These are phyloP conservation scores for Poeciliopsis gracilis DNA, from an alignment of 2,797 vertebrate genomes.

Conservation along the genomic window DNA sequence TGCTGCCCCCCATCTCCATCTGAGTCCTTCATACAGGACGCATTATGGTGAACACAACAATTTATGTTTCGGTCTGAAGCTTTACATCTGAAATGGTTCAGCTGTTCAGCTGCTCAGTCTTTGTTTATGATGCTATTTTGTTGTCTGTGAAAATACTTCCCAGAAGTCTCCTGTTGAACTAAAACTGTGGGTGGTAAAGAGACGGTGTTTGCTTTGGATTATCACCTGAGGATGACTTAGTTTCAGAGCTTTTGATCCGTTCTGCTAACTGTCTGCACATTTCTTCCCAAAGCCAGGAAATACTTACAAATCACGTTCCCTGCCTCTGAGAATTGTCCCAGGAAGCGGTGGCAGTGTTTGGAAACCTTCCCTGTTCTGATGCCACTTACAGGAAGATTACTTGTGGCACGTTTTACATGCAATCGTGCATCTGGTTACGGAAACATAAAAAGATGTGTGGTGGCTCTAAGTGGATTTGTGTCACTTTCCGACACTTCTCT, in stretches of 20 bases:
- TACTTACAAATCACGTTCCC: conserved; percentile 27
- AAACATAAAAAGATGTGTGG: conserved; percentile 39
- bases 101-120: not conserved
- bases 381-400: conserved; percentile 42
- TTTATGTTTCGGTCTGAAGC: not conserved
- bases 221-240: conserved; percentile 19
- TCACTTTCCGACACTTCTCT: conserved; percentile 35
- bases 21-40: not conserved
- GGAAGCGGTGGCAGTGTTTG: conserved; percentile 27
- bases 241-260: conserved; percentile 38
- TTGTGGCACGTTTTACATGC: conserved; percentile 26
- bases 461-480: not conserved
- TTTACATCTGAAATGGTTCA: not conserved
- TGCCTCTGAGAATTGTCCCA: conserved; percentile 24
- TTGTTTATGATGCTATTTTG: conserved; percentile 4
- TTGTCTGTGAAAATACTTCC: conserved; percentile 29
- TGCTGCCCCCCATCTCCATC: not conserved
- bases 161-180: conserved; percentile 32
- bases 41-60: not conserved
- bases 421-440: conserved; percentile 29
- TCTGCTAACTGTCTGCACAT: conserved; percentile 1
- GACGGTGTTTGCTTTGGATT: conserved; percentile 25
- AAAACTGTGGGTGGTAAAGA: conserved; percentile 19
- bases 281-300: conserved; percentile 54
- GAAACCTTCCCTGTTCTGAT: conserved; percentile 23